Evolutionary conservation across 2,888 invertebrate genomes (phyloP), one percentile per base, ranked within the genome.

Genomic region (Tupiocoris notatus): DNA sequence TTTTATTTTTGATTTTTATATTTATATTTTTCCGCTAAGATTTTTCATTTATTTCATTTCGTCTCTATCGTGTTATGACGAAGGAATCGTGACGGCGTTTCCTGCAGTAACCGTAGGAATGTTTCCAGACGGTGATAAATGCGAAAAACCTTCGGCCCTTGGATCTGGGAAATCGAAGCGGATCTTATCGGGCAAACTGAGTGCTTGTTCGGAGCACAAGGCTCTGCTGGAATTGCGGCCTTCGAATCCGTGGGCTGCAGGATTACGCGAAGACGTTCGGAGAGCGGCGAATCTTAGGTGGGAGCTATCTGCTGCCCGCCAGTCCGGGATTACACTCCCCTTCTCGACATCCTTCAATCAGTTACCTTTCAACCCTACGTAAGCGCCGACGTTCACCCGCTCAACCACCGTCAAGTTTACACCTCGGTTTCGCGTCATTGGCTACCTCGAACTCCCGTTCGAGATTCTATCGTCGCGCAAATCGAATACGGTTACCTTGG

Each of bases 331-430:
- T 67, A 67, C 57, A 39, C 21, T 57, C 67, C 67, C 57, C 67
- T 20, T 2, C 39, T 21, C 67, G 67, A 67, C 67, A 67, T 67
- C 57, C 67, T 67, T 67, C 67, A 67, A 67, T 67, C 67, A 67
- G 67, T 67, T 67, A 57, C 67, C 67, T 67, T 67, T 67, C 67
- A 17, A 12, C 67, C 39, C 17, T n/a, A n/a, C n/a, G n/a, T n/a
- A n/a, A n/a, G n/a, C n/a, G n/a, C n/a, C n/a, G n/a, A n/a, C n/a
- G n/a, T n/a, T n/a, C n/a, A n/a, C n/a, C n/a, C n/a, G n/a, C n/a
- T n/a, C n/a, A n/a, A n/a, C n/a, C n/a, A n/a, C n/a, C n/a, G n/a
- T n/a, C n/a, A n/a, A n/a, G n/a, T n/a, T n/a, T n/a, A n/a, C n/a
- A n/a, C n/a, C n/a, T n/a, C n/a, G n/a, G n/a, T n/a, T n/a, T n/a